phyloP scores from a whole-genome alignment of 1,140 invertebrate species.

The Drosophila albomicans region DNA sequence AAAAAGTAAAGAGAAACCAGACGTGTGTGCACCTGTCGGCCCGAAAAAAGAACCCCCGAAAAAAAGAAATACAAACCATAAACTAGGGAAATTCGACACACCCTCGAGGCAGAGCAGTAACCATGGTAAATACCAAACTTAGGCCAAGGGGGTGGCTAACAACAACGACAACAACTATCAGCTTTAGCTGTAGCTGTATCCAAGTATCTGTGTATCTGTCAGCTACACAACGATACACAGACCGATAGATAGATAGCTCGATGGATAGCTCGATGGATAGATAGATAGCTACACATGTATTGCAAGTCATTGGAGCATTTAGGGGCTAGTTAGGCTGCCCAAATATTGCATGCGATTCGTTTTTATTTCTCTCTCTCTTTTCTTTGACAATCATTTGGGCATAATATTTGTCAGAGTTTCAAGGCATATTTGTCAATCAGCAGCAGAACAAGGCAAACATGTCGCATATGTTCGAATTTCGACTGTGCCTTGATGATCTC shows the following conservation, averaged over 20 bases:
- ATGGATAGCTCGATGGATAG: neutral
- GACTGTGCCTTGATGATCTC: no score
- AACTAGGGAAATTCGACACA: constrained; percentile 15
- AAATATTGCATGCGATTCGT: constrained; percentile 52
- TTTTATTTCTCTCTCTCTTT: no score
- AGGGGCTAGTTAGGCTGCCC: constrained; percentile 28
- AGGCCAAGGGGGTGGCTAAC: constrained; percentile 19
- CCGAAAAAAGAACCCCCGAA: constrained; percentile 1
- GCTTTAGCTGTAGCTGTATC: constrained; percentile 11
- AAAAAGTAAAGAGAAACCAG: constrained; percentile 33
- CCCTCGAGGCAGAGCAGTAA: constrained; percentile 7
- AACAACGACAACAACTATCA: neutral
- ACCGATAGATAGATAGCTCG: neutral
- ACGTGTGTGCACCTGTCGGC: constrained; percentile 66
- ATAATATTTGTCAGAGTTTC: constrained; percentile 44
- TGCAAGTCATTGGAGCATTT: constrained; percentile 51
- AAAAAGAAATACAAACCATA: neutral
- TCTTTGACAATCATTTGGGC: constrained; percentile 60
- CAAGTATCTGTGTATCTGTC: constrained; percentile 36
- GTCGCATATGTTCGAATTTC: neutral
- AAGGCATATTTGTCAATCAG: constrained; percentile 60
- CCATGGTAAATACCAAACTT: constrained; percentile 33
- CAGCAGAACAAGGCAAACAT: constrained; percentile 21
- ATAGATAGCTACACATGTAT: constrained; percentile 39
- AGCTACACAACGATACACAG: constrained; percentile 21